phyloP scores from a whole-genome alignment of 2,113 vertebrate genomes.

The Hirundichthys speculiger region DNA sequence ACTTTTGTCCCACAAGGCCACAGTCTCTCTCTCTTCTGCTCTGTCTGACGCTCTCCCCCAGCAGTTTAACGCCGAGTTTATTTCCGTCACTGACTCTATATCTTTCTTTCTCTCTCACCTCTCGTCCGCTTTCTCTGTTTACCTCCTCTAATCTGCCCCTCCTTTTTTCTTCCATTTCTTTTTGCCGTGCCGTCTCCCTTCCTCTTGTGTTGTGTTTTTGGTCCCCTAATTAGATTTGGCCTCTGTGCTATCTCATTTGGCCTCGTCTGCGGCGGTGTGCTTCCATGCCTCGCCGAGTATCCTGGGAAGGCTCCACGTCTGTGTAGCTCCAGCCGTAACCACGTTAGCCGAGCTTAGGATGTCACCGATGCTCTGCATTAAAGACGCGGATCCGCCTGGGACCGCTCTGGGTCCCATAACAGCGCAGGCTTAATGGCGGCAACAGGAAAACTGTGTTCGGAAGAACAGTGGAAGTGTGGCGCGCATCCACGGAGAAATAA shows the following conservation, averaged over 20 bases:
- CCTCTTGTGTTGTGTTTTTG: conserved; percentile 51
- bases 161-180: conserved; percentile 24
- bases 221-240: conserved; percentile 72
- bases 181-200: conserved; percentile 19
- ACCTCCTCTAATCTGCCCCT: conserved; percentile 30
- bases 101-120: conserved; percentile 28
- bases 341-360: conserved; percentile 70
- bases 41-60: conserved; percentile 44
- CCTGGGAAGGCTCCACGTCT: conserved; percentile 59
- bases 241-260: conserved; percentile 70
- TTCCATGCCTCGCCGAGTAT: conserved; percentile 34
- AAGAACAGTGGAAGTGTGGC: background rate
- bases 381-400: conserved; percentile 52
- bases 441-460: conserved; percentile 31
- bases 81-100: conserved; percentile 56
- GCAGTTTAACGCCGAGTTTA: conserved; percentile 57
- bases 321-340: conserved; percentile 61
- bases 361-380: conserved; percentile 64
- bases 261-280: conserved; percentile 38
- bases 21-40: conserved; percentile 42
- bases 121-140: conserved; percentile 35
- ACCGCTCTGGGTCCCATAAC: conserved; percentile 40
- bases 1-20: conserved; percentile 24
- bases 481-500: background rate
- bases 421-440: conserved; percentile 41